phyloP scores from a whole-genome alignment of 2,888 invertebrate genomes.

The Leptinotarsa rubiginosa region DNA sequence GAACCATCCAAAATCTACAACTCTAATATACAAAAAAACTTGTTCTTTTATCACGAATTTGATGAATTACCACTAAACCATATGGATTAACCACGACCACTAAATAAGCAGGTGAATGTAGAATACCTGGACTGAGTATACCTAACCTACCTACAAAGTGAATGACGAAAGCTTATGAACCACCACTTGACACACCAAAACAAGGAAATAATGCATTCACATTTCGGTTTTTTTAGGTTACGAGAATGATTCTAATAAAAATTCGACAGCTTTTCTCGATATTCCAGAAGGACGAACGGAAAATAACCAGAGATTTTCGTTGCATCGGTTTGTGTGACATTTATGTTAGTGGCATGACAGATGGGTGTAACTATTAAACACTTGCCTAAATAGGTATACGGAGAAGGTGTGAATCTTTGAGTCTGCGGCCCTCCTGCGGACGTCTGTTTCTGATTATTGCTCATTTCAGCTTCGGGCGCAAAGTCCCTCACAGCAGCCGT shows the following conservation, averaged over 20 bases:
- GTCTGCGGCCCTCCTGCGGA: slow-evolving; percentile 72
- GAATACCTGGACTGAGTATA: slow-evolving; percentile 32
- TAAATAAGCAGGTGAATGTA: slow-evolving; percentile 62
- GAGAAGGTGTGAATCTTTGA: slow-evolving; percentile 68
- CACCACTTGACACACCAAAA: slow-evolving; percentile 52
- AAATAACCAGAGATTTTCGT: slow-evolving; percentile 30
- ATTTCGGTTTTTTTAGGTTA: slow-evolving; percentile 28
- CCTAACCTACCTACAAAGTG: slow-evolving; percentile 41
- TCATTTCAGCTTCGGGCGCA: slow-evolving; percentile 74
- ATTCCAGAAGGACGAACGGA: not conserved
- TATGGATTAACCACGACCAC: slow-evolving; percentile 55
- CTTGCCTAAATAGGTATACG: slow-evolving; percentile 71
- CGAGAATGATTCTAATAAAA: not conserved
- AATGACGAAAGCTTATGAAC: slow-evolving; percentile 61
- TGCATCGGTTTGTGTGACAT: slow-evolving; percentile 49
- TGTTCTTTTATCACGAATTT: slow-evolving; percentile 21
- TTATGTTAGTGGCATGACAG: slow-evolving; percentile 59
- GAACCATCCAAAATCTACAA: slow-evolving; percentile 4
- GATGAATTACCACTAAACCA: slow-evolving; percentile 50
- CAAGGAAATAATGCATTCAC: slow-evolving; percentile 49
- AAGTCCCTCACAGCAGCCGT: slow-evolving; percentile 73
- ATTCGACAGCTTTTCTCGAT: not conserved
- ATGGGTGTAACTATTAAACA: slow-evolving; percentile 59
- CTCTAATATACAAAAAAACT: not conserved
- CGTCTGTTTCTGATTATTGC: slow-evolving; percentile 76